Conservation (phyloP, 2,888 invertebrate genomes). For the Biston stratarius region DNA sequence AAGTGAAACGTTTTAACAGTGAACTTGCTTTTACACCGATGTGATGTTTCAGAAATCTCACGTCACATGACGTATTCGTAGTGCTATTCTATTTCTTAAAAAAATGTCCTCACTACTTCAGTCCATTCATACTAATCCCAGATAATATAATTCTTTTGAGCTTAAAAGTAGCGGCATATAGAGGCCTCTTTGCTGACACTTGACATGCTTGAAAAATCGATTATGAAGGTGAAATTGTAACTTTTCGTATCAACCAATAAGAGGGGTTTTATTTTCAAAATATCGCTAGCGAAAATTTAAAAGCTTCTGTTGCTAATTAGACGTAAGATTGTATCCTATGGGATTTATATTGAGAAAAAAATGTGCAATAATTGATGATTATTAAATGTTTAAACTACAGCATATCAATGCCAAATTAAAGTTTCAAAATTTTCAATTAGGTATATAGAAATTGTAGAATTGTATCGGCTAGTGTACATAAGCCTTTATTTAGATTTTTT, state of each 20-base stretch:
- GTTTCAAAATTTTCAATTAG: constrained; percentile 62
- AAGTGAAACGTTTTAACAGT: neutral
- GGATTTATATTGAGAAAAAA: constrained; percentile 63
- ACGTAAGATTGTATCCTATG: constrained; percentile 56
- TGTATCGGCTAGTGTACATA: constrained; percentile 66
- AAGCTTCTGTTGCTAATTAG: constrained; percentile 64
- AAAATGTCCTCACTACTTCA: too few relatives aligned
- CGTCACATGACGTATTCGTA: too few relatives aligned
- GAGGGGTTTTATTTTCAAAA: constrained; percentile 44
- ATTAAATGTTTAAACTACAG: constrained; percentile 67
- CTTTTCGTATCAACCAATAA: constrained; percentile 36
- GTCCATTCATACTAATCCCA: too few relatives aligned
- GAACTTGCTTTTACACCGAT: neutral
- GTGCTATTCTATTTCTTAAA: too few relatives aligned
- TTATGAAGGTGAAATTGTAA: too few relatives aligned
- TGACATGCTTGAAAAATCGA: too few relatives aligned
- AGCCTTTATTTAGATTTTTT: constrained; percentile 71
- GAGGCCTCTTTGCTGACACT: too few relatives aligned
- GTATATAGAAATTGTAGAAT: constrained; percentile 48
- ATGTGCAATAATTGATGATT: constrained; percentile 79
- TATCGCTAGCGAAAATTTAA: constrained; percentile 56
- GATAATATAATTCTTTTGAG: too few relatives aligned
- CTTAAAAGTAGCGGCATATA: too few relatives aligned
- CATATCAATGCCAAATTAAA: constrained; percentile 83
- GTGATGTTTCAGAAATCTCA: too few relatives aligned